Evolutionary conservation across 2,113 vertebrate species (phyloP).

Genomic region (Oncorhynchus mykiss): DNA sequence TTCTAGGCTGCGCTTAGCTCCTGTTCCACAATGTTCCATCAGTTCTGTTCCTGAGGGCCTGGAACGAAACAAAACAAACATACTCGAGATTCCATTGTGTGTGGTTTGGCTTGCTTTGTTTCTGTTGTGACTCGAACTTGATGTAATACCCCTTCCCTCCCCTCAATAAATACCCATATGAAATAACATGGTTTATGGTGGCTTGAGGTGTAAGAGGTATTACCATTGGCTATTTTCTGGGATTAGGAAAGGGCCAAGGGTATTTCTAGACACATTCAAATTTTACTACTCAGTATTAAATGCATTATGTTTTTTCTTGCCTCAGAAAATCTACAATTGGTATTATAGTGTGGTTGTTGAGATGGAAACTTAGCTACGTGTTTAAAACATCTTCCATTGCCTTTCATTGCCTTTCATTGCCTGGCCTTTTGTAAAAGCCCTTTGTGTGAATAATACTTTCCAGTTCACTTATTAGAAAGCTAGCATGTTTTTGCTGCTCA

Average conservation of each 20-base stretch:
- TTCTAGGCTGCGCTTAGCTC: constrained; percentile 43
- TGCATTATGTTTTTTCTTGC: constrained; percentile 23
- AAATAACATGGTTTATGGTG: constrained; percentile 54
- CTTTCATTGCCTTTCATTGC: constrained; percentile 17
- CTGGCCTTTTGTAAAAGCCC: constrained; percentile 45
- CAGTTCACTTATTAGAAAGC: constrained; percentile 41
- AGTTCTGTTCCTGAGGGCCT: constrained; percentile 55
- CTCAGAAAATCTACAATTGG: constrained; percentile 46
- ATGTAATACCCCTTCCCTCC: neutral
- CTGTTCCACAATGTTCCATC: constrained; percentile 53
- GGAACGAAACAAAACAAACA: constrained; percentile 59
- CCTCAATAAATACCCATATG: constrained; percentile 49
- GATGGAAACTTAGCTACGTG: constrained; percentile 45
- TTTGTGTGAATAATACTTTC: constrained; percentile 57
- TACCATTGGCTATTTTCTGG: constrained; percentile 48
- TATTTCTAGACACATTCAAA: constrained; percentile 51
- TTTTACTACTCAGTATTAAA: constrained; percentile 52
- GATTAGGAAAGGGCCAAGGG: constrained; percentile 47
- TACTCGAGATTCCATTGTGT: constrained; percentile 62
- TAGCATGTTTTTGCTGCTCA: constrained; percentile 59
- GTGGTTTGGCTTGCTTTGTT: constrained; percentile 27
- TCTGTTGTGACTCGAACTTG: constrained; percentile 7
- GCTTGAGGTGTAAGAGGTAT: constrained; percentile 29
- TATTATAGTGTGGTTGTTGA: constrained; percentile 42
- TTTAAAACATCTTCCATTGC: constrained; percentile 46